These are phyloP conservation scores for Anas bernieri DNA, from an alignment of 2,797 vertebrate species.

Conservation along the genomic window DNA sequence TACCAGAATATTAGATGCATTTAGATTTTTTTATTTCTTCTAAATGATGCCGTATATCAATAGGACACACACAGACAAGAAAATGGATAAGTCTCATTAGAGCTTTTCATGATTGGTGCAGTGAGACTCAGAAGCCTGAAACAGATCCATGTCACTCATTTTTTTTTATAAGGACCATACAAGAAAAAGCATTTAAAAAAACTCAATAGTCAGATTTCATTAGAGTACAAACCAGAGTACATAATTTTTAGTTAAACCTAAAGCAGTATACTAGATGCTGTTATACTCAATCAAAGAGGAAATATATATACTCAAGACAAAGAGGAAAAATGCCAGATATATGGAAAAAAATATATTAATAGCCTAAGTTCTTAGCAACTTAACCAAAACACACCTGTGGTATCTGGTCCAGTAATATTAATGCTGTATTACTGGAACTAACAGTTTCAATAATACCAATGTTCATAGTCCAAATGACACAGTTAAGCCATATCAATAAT, in stretches of 20 bases:
- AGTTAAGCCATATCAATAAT: background rate
- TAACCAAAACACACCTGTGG: background rate
- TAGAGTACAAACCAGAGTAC: background rate
- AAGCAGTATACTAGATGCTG: background rate
- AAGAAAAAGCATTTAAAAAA: background rate
- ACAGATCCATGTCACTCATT: background rate
- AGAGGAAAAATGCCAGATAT: background rate
- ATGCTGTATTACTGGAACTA: background rate
- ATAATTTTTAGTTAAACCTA: background rate
- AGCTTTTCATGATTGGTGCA: background rate
- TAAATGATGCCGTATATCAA: background rate
- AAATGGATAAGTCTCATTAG: background rate
- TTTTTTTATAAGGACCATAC: background rate
- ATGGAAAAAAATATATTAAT: background rate
- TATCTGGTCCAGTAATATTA: background rate
- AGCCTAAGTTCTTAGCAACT: background rate
- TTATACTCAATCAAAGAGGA: background rate
- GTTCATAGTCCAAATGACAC: background rate
- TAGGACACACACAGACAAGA: accelerated
- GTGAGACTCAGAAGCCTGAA: background rate
- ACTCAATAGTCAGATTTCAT: background rate
- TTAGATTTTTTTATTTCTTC: background rate
- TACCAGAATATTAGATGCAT: background rate
- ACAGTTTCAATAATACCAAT: background rate
- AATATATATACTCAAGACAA: background rate